Conservation (phyloP, 1,140 invertebrate species). For the Centruroides vittatus region DNA sequence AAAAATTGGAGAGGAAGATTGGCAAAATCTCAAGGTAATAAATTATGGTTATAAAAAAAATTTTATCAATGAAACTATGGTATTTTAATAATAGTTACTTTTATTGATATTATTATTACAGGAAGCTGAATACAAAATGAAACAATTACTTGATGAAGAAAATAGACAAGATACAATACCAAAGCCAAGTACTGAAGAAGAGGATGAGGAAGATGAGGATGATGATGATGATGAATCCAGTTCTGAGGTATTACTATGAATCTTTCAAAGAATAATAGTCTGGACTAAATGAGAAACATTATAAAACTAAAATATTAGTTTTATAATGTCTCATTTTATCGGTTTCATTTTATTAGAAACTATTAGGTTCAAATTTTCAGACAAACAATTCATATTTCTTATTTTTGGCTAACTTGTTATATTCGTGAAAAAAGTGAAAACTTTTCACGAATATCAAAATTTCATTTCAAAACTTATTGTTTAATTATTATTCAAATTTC, state of each 20-base stretch:
- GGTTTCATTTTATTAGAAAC: no score
- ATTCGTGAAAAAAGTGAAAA: no score
- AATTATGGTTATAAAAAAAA: not conserved
- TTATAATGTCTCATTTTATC: not conserved
- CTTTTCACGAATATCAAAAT: no score
- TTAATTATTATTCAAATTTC: no score
- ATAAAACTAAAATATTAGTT: not conserved
- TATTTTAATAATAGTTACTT: not conserved
- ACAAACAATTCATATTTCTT: no score
- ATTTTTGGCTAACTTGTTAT: no score
- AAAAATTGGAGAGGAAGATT: slow-evolving; percentile 41
- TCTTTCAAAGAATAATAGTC: not conserved
- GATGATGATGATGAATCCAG: slow-evolving; percentile 31
- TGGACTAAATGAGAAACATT: not conserved
- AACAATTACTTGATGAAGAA: slow-evolving; percentile 75
- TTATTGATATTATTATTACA: slow-evolving; percentile 17
- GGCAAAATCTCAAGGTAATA: slow-evolving; percentile 25
- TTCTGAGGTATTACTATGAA: not conserved
- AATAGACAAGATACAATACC: slow-evolving; percentile 41
- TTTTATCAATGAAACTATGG: no score
- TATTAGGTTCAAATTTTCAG: no score
- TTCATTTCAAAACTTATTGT: no score
- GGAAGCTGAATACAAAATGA: slow-evolving; percentile 89
- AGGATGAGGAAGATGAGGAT: slow-evolving; percentile 30
- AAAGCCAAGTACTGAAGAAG: slow-evolving; percentile 21